phyloP scores from a whole-genome alignment of 1,140 invertebrate genomes.

The Bombus haemorrhoidalis region DNA sequence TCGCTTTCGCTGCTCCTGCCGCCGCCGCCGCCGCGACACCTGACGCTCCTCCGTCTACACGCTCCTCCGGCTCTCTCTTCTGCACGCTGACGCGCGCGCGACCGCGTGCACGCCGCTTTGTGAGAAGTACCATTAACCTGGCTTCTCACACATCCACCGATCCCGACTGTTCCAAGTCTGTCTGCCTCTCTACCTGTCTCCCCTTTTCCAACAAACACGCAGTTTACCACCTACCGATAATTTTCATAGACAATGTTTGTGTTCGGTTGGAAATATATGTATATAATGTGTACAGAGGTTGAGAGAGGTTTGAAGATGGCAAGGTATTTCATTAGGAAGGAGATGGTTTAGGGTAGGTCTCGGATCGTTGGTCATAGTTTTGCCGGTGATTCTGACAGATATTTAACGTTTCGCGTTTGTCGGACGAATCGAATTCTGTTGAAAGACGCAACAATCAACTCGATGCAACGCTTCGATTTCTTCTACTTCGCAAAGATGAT shows the following conservation, averaged over 20 bases:
- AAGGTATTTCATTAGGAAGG: too few relatives aligned
- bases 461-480: too few relatives aligned
- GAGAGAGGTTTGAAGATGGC: too few relatives aligned
- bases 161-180: conserved; percentile 14
- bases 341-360: too few relatives aligned
- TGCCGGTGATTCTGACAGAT: too few relatives aligned
- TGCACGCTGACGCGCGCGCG: conserved; percentile 26
- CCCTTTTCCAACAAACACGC: not conserved
- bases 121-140: conserved; percentile 79
- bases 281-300: too few relatives aligned
- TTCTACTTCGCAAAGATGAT: too few relatives aligned
- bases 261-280: not conserved
- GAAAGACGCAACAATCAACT: too few relatives aligned
- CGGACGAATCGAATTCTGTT: too few relatives aligned
- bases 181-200: conserved; percentile 11
- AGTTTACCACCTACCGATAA: not conserved
- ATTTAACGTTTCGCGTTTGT: too few relatives aligned
- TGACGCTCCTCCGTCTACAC: conserved; percentile 68
- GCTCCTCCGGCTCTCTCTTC: not conserved
- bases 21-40: conserved; percentile 69
- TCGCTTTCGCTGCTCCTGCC: conserved; percentile 60
- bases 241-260: not conserved
- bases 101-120: conserved; percentile 52
- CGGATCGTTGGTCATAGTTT: too few relatives aligned
- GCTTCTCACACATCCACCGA: conserved; percentile 76